Evolutionary conservation across 1,140 invertebrate species (phyloP).

Genomic region (Drosophila santomea): DNA sequence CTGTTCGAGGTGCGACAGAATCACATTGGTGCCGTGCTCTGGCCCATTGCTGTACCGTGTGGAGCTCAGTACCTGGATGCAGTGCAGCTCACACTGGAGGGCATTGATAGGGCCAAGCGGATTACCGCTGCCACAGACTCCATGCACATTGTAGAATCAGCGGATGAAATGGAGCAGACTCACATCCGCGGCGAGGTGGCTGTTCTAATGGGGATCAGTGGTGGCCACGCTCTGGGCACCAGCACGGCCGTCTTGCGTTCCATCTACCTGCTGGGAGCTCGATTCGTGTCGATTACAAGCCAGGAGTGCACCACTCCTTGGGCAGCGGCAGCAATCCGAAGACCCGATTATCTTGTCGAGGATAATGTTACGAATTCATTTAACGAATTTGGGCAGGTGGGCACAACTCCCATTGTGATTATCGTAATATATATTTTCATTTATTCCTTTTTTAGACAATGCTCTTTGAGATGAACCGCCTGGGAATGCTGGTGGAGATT

Average conservation of each 20-base stretch:
- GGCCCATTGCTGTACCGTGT: slow-evolving; percentile 88
- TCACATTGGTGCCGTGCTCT: slow-evolving; percentile 86
- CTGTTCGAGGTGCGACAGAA: slow-evolving; percentile 71
- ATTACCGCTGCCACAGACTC: slow-evolving; percentile 85
- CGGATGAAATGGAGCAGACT: slow-evolving; percentile 87
- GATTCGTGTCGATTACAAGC: slow-evolving; percentile 91
- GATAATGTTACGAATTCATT: slow-evolving; percentile 83
- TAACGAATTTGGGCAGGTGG: slow-evolving; percentile 85
- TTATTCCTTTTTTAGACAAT: slow-evolving; percentile 85
- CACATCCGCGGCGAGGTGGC: slow-evolving; percentile 88
- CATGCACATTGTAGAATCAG: slow-evolving; percentile 81
- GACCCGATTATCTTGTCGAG: slow-evolving; percentile 73
- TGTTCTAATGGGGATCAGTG: slow-evolving; percentile 90
- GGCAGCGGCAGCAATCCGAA: slow-evolving; percentile 83
- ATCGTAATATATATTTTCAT: not conserved
- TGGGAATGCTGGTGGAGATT: slow-evolving; percentile 92
- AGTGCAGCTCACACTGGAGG: slow-evolving; percentile 88
- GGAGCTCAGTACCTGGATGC: slow-evolving; percentile 88
- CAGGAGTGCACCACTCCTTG: slow-evolving; percentile 90
- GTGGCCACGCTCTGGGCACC: slow-evolving; percentile 90
- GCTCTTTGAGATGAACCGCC: slow-evolving; percentile 88
- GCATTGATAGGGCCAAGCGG: slow-evolving; percentile 87
- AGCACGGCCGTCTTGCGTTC: slow-evolving; percentile 89
- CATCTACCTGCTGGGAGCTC: slow-evolving; percentile 89
- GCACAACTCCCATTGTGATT: not conserved